Base-by-base conservation (phyloP, 2,888 invertebrate genomes). In the Dryobota labecula region DNA sequence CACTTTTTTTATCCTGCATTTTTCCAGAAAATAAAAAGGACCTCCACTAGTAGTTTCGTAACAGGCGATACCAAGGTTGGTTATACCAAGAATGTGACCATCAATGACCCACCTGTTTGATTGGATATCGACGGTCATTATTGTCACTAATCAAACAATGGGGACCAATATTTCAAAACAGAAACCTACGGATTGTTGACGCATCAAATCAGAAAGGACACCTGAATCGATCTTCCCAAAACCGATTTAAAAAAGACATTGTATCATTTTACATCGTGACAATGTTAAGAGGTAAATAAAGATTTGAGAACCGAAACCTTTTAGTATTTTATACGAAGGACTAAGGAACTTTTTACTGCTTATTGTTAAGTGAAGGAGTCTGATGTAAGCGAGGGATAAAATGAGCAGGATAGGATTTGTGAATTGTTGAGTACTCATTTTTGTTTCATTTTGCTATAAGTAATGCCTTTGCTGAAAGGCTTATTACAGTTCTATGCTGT, bases 261-360 rank as follows among this genome's bases (percentile, higher is more conserved):
- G 24, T 38, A 20, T 75, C 60, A 76, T 76, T 75, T 71, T 58
- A 41, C 8, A 41, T 51, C 76, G 43, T 38, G 43, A 62, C 47
- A 81, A 65, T 70, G 43, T 58, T 54, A 70, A 65, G 61, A 83
- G 63, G 79, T 60, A 83, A 78, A 79, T 83, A 68, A 67, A 78
- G 65, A 65, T 65, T 75, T 41, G 30, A 43, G 51, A 54, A 56
- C 49, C 61, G 27, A 76, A 80, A 80, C 76, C 76, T 76, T 76
- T 76, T 75, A 75, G 76, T 47, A 51, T 56, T 45, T 41, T 51
- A 33, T 74, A 64, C 9, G 24, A 38, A 75, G 36, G 58, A 47
- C 49, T 64, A 51, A 30, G 33, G n/a, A 64, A 65, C 38, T 43
- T 64, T 64, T 73, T 58, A 20, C 53, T 49, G 76, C 27, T 75